phyloP scores from a whole-genome alignment of 2,797 vertebrate genomes.

The Sarcoramphus papa region DNA sequence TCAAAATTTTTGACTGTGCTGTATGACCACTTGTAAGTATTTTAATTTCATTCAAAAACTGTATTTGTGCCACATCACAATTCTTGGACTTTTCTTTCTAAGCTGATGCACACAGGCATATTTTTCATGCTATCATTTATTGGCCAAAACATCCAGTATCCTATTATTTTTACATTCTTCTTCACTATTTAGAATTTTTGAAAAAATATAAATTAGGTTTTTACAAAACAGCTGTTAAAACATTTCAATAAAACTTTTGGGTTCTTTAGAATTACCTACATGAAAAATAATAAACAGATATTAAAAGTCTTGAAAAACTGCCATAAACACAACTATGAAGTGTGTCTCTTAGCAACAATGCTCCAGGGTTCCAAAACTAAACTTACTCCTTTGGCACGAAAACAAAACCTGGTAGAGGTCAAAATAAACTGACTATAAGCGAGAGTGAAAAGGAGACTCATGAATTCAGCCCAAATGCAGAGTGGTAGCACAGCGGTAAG shows the following conservation, averaged over 20 bases:
- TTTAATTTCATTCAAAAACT: background rate
- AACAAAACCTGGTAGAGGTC: background rate
- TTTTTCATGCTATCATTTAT: background rate
- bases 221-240: background rate
- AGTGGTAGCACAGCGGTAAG: background rate
- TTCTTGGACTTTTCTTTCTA: background rate
- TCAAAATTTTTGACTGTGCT: background rate
- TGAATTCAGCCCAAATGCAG: accelerated
- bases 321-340: background rate
- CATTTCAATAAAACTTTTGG: background rate
- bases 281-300: background rate
- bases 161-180: background rate
- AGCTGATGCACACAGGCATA: background rate
- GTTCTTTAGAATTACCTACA: background rate
- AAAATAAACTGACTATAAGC: background rate
- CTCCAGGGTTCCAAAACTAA: background rate
- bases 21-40: background rate
- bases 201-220: background rate
- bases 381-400: background rate
- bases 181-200: background rate
- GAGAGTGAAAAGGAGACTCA: background rate
- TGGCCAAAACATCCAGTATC: background rate
- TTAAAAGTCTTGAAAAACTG: background rate
- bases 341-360: background rate
- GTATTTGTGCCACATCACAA: background rate